Base-by-base conservation (phyloP, 2,797 vertebrate species). In the Spea hammondii region DNA sequence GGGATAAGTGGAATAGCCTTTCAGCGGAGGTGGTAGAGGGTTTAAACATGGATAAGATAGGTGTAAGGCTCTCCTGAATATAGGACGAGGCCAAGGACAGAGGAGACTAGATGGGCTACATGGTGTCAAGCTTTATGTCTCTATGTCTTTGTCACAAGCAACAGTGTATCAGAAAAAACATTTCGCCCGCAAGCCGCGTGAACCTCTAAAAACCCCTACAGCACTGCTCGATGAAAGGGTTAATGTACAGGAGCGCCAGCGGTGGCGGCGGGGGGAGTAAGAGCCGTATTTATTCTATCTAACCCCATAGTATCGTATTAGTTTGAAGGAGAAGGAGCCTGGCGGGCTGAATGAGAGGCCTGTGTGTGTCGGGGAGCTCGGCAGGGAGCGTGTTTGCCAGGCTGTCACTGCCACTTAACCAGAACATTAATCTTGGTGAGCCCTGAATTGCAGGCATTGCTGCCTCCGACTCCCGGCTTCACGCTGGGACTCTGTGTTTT, bases 351-450 rank as follows among this genome's bases (percentile, higher is more conserved):
- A 82, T 66, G 66, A 78, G 69, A 14, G 77, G 67, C 59, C 80
- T 76, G 83, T 77, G 74, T 47, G 71, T 4, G 55, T 12, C 46
- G 0, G 0, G 53, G 60, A 5, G 82, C 54, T 51, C 1, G 0
- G 47, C 72, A 14, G 44, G 47, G 67, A 32, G 74, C 49, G 51
- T 53, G 0, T 78, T 79, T 62, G 13, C 3, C 4, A 51, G 57
- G 78, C 84, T 76, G 65, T 69, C 48, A 13, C 46, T 83, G 74
- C 79, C 5, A 0, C 71, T 83, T n/a, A 59, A 65, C 12, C 68
- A 14, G 78, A 65, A 80, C 79, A 80, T 83, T 59, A 45, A 83
- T 78, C 75, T 9, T 50, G 6, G 68, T 74, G 45, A 44, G 46
- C 73, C 67, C 55, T 44, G 79, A 77, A 82, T 82, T 59, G 44